Conservation (phyloP, 2,888 invertebrate species). For the Thumatha senex region DNA sequence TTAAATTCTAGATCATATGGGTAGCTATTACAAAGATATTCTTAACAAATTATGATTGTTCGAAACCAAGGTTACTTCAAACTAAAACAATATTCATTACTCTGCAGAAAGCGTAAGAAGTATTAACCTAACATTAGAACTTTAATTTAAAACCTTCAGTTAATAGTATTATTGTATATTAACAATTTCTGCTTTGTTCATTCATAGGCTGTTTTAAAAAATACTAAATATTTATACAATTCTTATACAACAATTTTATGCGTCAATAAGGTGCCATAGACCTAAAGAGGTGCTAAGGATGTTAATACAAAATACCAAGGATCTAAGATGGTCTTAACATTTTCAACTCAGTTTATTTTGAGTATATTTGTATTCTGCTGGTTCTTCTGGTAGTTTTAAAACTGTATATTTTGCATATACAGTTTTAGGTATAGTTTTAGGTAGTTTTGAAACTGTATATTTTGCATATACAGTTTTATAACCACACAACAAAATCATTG, state of each 20-base stretch:
- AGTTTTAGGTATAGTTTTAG: no score
- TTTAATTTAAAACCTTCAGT: constrained; percentile 15
- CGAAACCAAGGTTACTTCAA: constrained; percentile 21
- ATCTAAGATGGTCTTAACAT: no score
- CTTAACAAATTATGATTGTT: constrained; percentile 26
- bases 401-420: no score
- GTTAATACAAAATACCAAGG: no score
- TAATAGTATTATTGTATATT: constrained; percentile 4
- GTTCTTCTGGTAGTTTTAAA: no score
- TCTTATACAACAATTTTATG: constrained; percentile 1
- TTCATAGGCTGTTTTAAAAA: constrained; percentile 2
- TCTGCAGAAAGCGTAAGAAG: constrained; percentile 17
- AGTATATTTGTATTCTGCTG: no score
- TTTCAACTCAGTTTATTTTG: no score
- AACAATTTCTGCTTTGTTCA: not conserved
- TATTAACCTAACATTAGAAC: constrained; percentile 23
- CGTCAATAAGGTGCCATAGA: not conserved
- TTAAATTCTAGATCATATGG: constrained; percentile 31
- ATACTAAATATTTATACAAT: not conserved
- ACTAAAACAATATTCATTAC: constrained; percentile 13
- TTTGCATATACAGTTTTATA: no score
- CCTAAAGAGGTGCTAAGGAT: not conserved
- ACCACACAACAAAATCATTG: no score
- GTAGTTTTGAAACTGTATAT: no score
- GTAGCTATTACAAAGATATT: constrained; percentile 20